Percentiles rank a stretch among this genome's conserved stretches.
phyloP scores from a whole-genome alignment of 1,140 invertebrate genomes.

The Philopotamus ludificatus region DNA sequence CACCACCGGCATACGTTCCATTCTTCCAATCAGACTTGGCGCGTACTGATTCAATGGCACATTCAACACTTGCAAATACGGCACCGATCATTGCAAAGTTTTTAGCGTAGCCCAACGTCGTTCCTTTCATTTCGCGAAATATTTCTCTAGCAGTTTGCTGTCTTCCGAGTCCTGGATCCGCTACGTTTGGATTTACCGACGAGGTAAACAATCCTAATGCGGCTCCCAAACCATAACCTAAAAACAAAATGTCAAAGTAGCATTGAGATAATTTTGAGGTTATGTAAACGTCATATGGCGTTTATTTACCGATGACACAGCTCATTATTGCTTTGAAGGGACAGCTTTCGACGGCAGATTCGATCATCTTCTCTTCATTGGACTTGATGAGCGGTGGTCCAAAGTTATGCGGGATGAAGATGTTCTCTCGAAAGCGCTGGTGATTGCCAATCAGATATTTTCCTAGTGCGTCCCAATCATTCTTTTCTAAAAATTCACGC shows the following conservation, averaged over 20 bases:
- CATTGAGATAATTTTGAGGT: not conserved
- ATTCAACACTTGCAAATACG: slow-evolving; percentile 91
- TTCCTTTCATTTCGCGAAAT: slow-evolving; percentile 87
- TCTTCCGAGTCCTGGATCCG: slow-evolving; percentile 69
- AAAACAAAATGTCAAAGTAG: slow-evolving; percentile 41
- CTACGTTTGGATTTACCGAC: slow-evolving; percentile 87
- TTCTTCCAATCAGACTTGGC: slow-evolving; percentile 96
- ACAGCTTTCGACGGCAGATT: slow-evolving; percentile 87
- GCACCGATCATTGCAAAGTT: slow-evolving; percentile 95
- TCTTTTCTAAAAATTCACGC: slow-evolving; percentile 51
- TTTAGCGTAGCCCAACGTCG: slow-evolving; percentile 91
- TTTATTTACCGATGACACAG: slow-evolving; percentile 81
- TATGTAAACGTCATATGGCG: not conserved
- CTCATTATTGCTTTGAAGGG: slow-evolving; percentile 87
- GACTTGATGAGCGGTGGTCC: slow-evolving; percentile 78
- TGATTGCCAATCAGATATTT: slow-evolving; percentile 67
- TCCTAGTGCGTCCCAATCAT: slow-evolving; percentile 60
- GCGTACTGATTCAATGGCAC: slow-evolving; percentile 86
- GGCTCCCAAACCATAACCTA: slow-evolving; percentile 90
- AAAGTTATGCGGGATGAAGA: slow-evolving; percentile 76
- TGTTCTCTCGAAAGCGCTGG: slow-evolving; percentile 71
- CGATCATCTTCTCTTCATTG: slow-evolving; percentile 85
- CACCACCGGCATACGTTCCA: slow-evolving; percentile 89
- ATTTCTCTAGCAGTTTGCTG: slow-evolving; percentile 82
- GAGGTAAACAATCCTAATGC: slow-evolving; percentile 94